phyloP scores from a whole-genome alignment of 2,797 vertebrate species.

The Spondyliosoma cantharus region DNA sequence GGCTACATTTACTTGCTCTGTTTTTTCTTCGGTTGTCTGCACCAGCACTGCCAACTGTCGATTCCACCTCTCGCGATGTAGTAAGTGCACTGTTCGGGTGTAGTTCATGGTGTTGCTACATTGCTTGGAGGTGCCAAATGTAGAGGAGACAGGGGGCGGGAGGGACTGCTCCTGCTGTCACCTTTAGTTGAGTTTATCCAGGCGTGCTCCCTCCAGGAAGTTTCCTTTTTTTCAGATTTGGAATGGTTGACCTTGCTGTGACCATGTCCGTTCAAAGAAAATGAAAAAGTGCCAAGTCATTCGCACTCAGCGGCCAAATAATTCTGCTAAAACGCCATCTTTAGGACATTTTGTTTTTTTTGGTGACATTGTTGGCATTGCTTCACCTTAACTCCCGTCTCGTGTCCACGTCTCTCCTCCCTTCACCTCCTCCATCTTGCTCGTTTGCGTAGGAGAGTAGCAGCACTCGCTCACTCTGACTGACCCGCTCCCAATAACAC shows the following conservation, averaged over 20 bases:
- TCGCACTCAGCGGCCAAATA: background rate
- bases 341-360: background rate
- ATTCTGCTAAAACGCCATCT: background rate
- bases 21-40: background rate
- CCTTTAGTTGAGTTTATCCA: background rate
- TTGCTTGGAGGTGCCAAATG: background rate
- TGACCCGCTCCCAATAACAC: constrained; percentile 19
- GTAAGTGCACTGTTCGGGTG: background rate
- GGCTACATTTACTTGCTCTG: constrained; percentile 21
- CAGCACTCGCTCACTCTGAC: background rate
- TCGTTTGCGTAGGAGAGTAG: background rate
- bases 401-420: background rate
- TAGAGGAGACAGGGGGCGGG: background rate
- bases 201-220: background rate
- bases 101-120: background rate
- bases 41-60: background rate
- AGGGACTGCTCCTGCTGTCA: background rate
- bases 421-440: background rate
- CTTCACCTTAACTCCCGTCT: background rate
- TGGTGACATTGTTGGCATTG: no score
- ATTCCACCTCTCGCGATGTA: background rate
- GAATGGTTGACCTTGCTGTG: background rate
- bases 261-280: background rate
- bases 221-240: background rate
- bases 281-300: background rate